Percentiles rank a stretch among this genome's conserved stretches.
Evolutionary conservation across 2,888 invertebrate genomes (phyloP).

Genomic region (Ormyrus nitidulus): DNA sequence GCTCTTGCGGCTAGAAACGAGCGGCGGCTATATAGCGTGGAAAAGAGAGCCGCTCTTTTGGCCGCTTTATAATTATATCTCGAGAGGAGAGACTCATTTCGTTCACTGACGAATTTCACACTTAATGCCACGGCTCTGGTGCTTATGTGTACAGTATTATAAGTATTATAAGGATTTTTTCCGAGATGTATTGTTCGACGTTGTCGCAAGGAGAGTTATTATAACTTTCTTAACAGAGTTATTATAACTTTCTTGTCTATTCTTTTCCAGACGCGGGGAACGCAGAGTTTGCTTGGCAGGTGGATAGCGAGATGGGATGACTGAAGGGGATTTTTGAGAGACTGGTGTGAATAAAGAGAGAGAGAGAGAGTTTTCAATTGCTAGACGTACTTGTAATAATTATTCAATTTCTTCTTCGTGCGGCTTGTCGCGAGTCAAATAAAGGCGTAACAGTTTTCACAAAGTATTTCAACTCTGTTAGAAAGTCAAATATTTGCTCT

Average conservation of each 20-base stretch:
- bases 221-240: constrained; percentile 42
- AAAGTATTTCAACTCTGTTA: too few species aligned
- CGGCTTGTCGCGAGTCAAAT: not conserved
- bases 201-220: constrained; percentile 35
- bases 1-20: constrained; percentile 2
- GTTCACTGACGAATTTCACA: constrained; percentile 26
- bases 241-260: not conserved
- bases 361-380: too few species aligned
- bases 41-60: constrained; percentile 32
- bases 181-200: constrained; percentile 7
- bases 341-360: too few species aligned
- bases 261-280: not conserved
- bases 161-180: not conserved
- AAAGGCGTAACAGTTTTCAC: too few species aligned
- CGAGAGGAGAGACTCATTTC: constrained; percentile 9
- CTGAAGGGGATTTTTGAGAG: constrained; percentile 22
- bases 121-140: constrained; percentile 19
- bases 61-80: not conserved
- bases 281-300: not conserved
- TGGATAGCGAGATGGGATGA: constrained; percentile 14
- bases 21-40: not conserved
- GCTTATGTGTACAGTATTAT: not conserved
- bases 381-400: too few species aligned
- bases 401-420: not conserved
- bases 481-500: too few species aligned